Conservation (phyloP, 2,888 invertebrate species). For the Agriopis leucophaearia region DNA sequence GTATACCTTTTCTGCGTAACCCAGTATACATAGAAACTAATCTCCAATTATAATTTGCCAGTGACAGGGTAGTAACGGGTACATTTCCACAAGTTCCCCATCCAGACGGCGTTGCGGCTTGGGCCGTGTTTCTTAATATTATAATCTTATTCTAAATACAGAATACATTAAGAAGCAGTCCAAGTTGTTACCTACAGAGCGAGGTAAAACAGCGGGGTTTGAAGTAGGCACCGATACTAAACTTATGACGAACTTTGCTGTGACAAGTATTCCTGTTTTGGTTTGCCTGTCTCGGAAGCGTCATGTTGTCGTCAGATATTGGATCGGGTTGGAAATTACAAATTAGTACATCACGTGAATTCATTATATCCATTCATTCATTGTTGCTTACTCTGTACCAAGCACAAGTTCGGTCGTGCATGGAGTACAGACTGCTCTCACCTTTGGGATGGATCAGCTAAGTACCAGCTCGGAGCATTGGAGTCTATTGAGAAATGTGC, state of each 20-base stretch:
- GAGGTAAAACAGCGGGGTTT: constrained; percentile 16
- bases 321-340: background rate
- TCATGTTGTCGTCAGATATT: background rate
- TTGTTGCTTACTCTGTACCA: no score
- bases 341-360: background rate
- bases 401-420: no score
- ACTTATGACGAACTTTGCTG: constrained; percentile 27
- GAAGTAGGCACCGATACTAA: constrained; percentile 9
- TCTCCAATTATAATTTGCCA: constrained; percentile 79
- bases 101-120: constrained; percentile 56
- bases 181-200: constrained; percentile 54
- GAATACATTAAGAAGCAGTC: constrained; percentile 79
- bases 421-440: no score
- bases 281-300: constrained; percentile 1
- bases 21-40: constrained; percentile 47
- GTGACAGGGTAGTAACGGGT: constrained; percentile 57
- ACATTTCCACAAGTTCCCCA: constrained; percentile 62
- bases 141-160: constrained; percentile 84
- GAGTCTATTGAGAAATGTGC: no score
- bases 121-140: constrained; percentile 76
- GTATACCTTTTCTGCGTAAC: no score
- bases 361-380: no score
- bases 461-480: no score
- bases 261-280: constrained; percentile 18
- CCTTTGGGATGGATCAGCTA: no score